Base-by-base conservation (phyloP, 2,888 invertebrate genomes). In the Apodemia hepburni region DNA sequence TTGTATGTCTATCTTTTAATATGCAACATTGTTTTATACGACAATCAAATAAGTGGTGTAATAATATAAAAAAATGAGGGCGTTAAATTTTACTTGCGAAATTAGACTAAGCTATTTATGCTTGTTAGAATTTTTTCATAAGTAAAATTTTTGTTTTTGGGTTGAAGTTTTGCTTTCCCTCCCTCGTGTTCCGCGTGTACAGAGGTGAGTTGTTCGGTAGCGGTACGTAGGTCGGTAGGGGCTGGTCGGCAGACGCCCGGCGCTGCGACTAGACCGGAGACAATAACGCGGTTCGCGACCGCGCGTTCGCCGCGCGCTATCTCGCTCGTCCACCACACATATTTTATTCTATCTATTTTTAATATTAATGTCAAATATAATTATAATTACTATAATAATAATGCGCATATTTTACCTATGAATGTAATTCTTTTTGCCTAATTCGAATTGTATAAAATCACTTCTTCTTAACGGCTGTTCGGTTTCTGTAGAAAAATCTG, bases 301-400 rank as follows among this genome's bases (percentile, higher is more conserved):
- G 70, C 71, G 73, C 75, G 71, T 72, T 74, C 76, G 75, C 79
- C 76, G 78, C 80, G 81, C 84, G 81, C 84, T 82, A 80, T 81
- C 81, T 82, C 87, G 86, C 88, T 85, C 87, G 85, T 85, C 86
- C 85, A 87, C 87, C 82, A 82, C 86, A 88, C 87, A 90, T 89
- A 87, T 88, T 90, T 89, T 87, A 89, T 87, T 91, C 89, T 87
- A 85, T 87, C 86, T 85, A 90, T 89, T 90, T 89, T 90, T 88
- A 91, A 90, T 89, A 90, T 86, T 88, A 89, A 89, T 87, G 88
- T 90, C 89, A 89, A 87, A 90, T 89, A 89, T 88, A 88, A 88
- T 87, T 84, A 84, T 90, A 87, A 89, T 88, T 87, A 88, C 84
- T 82, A 85, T 87, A 88, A 83, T 87, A 89, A 82, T 87, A 87